Evolutionary conservation across 2,113 vertebrate genomes (phyloP), one percentile per base, ranked within the genome.

Genomic region (Procavia capensis): DNA sequence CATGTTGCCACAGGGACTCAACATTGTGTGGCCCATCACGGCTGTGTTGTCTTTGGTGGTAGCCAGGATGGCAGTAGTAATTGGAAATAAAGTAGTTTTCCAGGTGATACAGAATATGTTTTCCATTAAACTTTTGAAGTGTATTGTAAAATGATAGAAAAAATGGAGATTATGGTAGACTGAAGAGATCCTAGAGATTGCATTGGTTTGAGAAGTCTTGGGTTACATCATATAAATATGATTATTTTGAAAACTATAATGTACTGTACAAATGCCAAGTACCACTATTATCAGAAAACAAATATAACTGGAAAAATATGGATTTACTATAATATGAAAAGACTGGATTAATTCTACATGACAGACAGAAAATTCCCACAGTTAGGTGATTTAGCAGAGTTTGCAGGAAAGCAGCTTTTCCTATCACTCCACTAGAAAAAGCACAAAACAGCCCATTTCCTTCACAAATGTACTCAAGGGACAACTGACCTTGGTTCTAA

Each of bases 231-330:
- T 27, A 20, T 22, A 90, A 96, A 96, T 85, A 47, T 78, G 95
- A 90, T 85, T 82, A 39, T 66, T 74, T 66, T 92, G 64, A 94
- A 95, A 88, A 83, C 10, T 66, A 14, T 72, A 76, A 81, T 3
- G 1, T 66, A 27, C 19, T 72, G n/a, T 90, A 64, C 27, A 84
- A 84, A 84, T 94, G 72, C 64, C 59, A 75, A 57, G 74, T 75
- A 47, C 17, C 27, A 22, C 88, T 90, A 84, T 92, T 87, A 54
- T 82, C 78, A 96, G 66, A 27, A 91, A 96, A 81, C 36, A 78
- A 82, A 81, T 57, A 59, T 74, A 88, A 66, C 88, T 93, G 59
- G 64, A 92, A 90, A 93, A 81, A 76, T 87, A 85, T 91, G 94
- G 29, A 61, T 29, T 85, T 85, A 85, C 79, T 78, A 24, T 84